A percentile compares a stretch with the other conserved stretches of the same genome.
Conservation (phyloP, 2,797 vertebrate genomes). For the Dermochelys coriacea region DNA sequence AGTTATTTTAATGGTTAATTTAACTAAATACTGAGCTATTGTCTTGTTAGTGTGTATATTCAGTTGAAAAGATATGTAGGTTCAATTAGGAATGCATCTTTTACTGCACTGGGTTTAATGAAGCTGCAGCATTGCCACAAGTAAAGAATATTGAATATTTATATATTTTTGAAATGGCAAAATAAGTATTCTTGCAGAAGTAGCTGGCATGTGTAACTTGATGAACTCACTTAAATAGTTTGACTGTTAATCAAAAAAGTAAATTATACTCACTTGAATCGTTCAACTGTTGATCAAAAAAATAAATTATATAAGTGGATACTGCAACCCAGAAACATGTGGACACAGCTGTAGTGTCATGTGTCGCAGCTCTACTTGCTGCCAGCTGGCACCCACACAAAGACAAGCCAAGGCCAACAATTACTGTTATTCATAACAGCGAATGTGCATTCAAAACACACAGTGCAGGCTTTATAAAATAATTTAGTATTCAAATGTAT, state of each 20-base stretch:
- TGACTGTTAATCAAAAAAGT: slow-evolving; percentile 85
- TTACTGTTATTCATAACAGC: slow-evolving; percentile 96
- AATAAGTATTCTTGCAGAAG: slow-evolving; percentile 76
- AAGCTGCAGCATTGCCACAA: slow-evolving; percentile 69
- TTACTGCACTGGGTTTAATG: slow-evolving; percentile 70
- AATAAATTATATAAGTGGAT: slow-evolving; percentile 87
- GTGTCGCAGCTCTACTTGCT: slow-evolving; percentile 86
- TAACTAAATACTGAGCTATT: slow-evolving; percentile 77
- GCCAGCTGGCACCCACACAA: slow-evolving; percentile 93
- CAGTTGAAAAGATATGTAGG: slow-evolving; percentile 75
- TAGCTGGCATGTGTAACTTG: slow-evolving; percentile 75
- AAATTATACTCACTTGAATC: slow-evolving; percentile 83
- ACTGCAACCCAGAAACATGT: slow-evolving; percentile 87
- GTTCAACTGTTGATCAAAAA: slow-evolving; percentile 87
- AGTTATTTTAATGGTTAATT: slow-evolving; percentile 78
- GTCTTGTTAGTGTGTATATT: slow-evolving; percentile 75
- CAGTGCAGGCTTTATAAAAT: slow-evolving; percentile 85
- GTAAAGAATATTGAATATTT: slow-evolving; percentile 67
- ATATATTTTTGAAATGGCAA: slow-evolving; percentile 54
- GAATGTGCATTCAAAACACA: slow-evolving; percentile 87
- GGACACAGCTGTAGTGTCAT: slow-evolving; percentile 96
- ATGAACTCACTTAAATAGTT: slow-evolving; percentile 80
- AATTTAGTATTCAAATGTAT: slow-evolving; percentile 81
- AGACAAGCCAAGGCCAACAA: slow-evolving; percentile 91
- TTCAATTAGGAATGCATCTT: slow-evolving; percentile 78